phyloP scores from a whole-genome alignment of 1,140 invertebrate species.

The Nebria ingens region DNA sequence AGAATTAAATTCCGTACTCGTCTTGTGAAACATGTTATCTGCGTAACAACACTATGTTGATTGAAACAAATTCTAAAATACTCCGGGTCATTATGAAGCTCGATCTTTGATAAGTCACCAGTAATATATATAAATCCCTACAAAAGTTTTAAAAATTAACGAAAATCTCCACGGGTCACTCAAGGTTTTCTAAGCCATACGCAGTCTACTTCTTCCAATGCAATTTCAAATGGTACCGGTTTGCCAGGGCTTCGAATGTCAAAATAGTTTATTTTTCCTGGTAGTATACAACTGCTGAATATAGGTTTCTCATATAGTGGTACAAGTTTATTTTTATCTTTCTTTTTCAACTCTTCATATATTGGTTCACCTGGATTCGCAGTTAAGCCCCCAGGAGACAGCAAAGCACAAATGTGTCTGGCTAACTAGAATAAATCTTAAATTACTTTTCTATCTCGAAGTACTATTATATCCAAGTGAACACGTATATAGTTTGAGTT shows the following conservation, averaged over 20 bases:
- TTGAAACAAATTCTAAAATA: constrained; percentile 46
- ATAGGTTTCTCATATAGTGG: constrained; percentile 29
- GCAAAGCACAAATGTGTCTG: constrained; percentile 20
- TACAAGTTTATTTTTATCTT: constrained; percentile 15
- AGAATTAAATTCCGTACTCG: constrained; percentile 22
- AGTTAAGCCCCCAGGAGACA: constrained; percentile 18
- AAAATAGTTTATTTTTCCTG: constrained; percentile 38
- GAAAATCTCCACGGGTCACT: too few relatives aligned
- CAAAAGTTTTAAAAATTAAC: constrained; percentile 17
- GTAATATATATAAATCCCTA: constrained; percentile 4
- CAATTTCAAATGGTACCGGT: constrained; percentile 29
- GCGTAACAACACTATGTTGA: constrained; percentile 35
- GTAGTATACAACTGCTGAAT: constrained; percentile 34
- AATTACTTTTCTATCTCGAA: constrained; percentile 20
- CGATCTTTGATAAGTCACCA: constrained; percentile 31
- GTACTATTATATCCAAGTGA: constrained; percentile 19
- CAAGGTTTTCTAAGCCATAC: too few relatives aligned
- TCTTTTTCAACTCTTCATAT: neutral
- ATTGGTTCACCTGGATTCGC: neutral
- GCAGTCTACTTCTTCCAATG: constrained; percentile 24
- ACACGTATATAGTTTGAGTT: constrained; percentile 27
- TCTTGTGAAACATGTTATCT: constrained; percentile 41
- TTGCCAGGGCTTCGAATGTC: constrained; percentile 36
- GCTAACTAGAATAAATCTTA: constrained; percentile 23
- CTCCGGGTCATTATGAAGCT: constrained; percentile 31